Conservation (phyloP, 1,140 invertebrate species). For the Pseudomyrmex dendroicus region DNA sequence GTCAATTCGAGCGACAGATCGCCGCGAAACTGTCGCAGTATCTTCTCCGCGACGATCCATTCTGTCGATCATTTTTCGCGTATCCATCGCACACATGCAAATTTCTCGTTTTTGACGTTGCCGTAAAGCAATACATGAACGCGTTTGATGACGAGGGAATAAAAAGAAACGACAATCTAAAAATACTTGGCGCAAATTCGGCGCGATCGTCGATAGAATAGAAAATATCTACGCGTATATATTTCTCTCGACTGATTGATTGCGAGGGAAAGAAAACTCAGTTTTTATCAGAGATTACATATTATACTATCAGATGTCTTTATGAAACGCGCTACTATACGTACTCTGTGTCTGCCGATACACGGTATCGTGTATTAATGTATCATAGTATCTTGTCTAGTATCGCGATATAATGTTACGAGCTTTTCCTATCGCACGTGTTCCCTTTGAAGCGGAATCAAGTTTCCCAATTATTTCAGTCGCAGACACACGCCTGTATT, state of each 20-base stretch:
- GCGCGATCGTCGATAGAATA: background rate
- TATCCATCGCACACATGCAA: conserved; percentile 15
- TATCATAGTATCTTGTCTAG: background rate
- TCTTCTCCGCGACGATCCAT: conserved; percentile 26
- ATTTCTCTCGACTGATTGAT: background rate
- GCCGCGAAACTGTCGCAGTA: conserved; percentile 12
- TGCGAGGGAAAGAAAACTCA: too few species aligned
- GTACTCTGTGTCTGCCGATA: background rate
- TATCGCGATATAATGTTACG: background rate
- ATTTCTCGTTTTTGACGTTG: conserved; percentile 9
- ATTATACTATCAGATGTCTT: background rate
- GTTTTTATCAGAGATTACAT: background rate
- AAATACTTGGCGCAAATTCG: background rate
- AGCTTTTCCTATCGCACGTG: background rate
- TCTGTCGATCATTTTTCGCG: background rate
- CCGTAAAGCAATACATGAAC: background rate
- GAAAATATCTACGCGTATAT: background rate
- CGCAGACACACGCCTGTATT: background rate
- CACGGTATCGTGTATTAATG: background rate
- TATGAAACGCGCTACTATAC: too few species aligned
- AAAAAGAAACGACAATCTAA: too few species aligned
- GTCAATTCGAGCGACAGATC: conserved; percentile 57
- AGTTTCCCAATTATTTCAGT: background rate
- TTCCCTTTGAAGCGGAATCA: background rate
- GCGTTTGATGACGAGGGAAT: conserved; percentile 1